phyloP scores from a whole-genome alignment of 2,888 invertebrate genomes.

The Gryllus longicercus region DNA sequence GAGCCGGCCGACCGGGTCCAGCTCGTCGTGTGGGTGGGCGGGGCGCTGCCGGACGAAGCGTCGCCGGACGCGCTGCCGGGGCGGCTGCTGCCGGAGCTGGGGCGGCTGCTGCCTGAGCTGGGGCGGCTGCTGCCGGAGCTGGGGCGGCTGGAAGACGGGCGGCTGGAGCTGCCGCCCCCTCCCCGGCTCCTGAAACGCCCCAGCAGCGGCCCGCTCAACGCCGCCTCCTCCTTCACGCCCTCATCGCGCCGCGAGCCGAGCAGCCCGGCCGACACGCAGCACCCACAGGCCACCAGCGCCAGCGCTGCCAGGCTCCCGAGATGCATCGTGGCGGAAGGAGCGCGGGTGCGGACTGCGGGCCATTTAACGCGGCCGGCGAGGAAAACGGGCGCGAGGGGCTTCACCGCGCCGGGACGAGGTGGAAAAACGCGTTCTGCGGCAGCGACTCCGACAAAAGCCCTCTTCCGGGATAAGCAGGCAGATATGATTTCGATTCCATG shows the following conservation, averaged over 20 bases:
- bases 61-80: neutral
- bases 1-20: neutral
- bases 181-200: neutral
- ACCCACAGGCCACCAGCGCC: neutral
- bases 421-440: too few species aligned
- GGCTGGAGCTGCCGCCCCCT: constrained; percentile 11
- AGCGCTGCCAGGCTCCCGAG: neutral
- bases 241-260: neutral
- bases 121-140: neutral
- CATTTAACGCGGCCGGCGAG: too few species aligned
- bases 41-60: neutral
- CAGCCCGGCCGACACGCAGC: neutral
- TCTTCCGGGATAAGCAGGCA: too few species aligned
- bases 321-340: too few species aligned
- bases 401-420: too few species aligned
- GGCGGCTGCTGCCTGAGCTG: neutral
- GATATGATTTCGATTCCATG: too few species aligned
- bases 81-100: neutral
- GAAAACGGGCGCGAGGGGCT: too few species aligned
- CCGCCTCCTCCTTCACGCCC: too few species aligned
- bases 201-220: neutral
- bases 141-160: constrained; percentile 18
- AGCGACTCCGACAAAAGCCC: too few species aligned
- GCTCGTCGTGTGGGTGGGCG: neutral
- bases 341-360: neutral